These are phyloP conservation scores for Eurytoma californica DNA, from an alignment of 2,888 invertebrate species.

Conservation along the genomic window DNA sequence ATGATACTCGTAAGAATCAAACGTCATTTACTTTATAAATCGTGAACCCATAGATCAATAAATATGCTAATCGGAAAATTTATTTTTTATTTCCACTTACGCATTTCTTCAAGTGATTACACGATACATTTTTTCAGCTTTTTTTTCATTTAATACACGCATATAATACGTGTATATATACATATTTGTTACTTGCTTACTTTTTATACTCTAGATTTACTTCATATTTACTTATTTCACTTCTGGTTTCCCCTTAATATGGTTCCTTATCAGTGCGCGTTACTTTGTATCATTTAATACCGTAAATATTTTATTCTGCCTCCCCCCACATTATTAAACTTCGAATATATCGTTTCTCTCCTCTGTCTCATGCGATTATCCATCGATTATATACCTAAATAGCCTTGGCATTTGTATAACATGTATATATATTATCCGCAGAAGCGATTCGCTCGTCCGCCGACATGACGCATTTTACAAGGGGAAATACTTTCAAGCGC, in stretches of 20 bases:
- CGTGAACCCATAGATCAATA: slow-evolving; percentile 36
- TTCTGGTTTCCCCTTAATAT: slow-evolving; percentile 34
- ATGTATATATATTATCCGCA: slow-evolving; percentile 35
- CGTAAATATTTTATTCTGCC: slow-evolving; percentile 21
- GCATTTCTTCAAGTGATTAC: slow-evolving; percentile 37
- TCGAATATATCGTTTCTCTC: slow-evolving; percentile 24
- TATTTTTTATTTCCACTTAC: slow-evolving; percentile 36
- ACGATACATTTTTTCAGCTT: slow-evolving; percentile 34
- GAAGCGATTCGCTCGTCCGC: slow-evolving; percentile 40
- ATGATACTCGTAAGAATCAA: slow-evolving; percentile 30
- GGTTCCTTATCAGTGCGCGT: slow-evolving; percentile 41
- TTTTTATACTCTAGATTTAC: slow-evolving; percentile 40
- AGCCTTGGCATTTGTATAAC: slow-evolving; percentile 45
- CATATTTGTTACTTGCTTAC: slow-evolving; percentile 49
- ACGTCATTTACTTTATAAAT: slow-evolving; percentile 37
- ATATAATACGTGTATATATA: slow-evolving; percentile 55
- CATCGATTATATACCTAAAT: slow-evolving; percentile 27
- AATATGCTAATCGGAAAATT: slow-evolving; percentile 49
- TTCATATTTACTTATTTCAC: slow-evolving; percentile 43
- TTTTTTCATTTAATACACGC: slow-evolving; percentile 43
- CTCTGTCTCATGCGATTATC: slow-evolving; percentile 9
- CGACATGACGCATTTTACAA: slow-evolving; percentile 42
- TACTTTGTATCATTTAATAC: slow-evolving; percentile 30
- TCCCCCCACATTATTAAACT: slow-evolving; percentile 32
- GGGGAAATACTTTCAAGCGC: slow-evolving; percentile 55